Percentiles rank a stretch among this genome's conserved stretches.
phyloP scores from a whole-genome alignment of 2,888 invertebrate species.

The Lithophane socia region DNA sequence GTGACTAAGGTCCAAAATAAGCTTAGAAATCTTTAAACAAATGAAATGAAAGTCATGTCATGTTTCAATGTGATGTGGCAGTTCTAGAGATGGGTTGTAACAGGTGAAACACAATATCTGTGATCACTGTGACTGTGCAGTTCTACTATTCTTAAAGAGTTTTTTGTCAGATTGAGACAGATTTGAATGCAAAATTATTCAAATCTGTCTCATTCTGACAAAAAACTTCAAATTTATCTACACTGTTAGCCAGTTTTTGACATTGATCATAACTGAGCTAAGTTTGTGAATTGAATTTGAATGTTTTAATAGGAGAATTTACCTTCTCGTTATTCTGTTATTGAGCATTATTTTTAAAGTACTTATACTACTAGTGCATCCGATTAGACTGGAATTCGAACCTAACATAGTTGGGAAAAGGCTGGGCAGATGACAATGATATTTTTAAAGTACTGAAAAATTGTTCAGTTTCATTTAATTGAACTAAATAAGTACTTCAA shows the following conservation, averaged over 20 bases:
- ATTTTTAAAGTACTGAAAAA: background rate
- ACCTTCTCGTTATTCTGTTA: too few species aligned
- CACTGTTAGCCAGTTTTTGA: background rate
- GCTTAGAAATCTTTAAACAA: background rate
- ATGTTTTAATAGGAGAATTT: background rate
- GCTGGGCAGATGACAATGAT: background rate
- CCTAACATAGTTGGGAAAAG: too few species aligned
- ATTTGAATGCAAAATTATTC: too few species aligned
- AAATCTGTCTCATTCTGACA: background rate
- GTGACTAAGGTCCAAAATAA: background rate
- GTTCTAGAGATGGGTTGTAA: too few species aligned
- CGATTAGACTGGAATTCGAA: background rate
- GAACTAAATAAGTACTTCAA: background rate
- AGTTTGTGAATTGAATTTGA: background rate
- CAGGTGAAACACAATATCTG: too few species aligned
- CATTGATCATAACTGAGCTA: background rate
- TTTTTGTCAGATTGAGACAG: too few species aligned
- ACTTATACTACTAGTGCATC: background rate
- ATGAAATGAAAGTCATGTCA: background rate
- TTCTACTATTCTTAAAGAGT: background rate
- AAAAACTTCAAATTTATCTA: background rate
- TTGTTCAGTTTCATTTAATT: background rate
- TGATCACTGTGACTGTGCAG: too few species aligned
- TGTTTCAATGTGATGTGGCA: background rate
- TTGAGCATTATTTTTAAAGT: background rate